These are phyloP conservation scores for Branchellion lobata DNA, from an alignment of 2,888 invertebrate genomes.

Conservation along the genomic window DNA sequence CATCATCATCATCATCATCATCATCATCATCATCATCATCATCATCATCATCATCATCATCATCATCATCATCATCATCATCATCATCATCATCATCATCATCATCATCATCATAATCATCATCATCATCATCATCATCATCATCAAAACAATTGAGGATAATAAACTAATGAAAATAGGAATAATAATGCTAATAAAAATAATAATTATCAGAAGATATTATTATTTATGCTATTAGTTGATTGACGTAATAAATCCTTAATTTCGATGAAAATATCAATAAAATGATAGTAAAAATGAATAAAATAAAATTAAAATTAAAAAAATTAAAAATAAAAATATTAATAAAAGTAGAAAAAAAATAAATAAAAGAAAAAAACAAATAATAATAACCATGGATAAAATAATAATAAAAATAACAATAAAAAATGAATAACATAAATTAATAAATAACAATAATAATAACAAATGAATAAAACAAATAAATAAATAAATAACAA, in stretches of 20 bases:
- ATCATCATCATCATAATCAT: constrained; percentile 48
- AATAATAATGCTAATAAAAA: not conserved
- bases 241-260: too few species aligned
- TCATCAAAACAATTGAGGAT: not conserved
- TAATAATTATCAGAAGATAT: not conserved
- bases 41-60: constrained; percentile 41
- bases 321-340: not conserved
- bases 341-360: not conserved
- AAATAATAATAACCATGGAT: too few species aligned
- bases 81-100: constrained; percentile 37
- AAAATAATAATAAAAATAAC: too few species aligned
- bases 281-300: not conserved
- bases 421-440: too few species aligned
- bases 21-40: constrained; percentile 30
- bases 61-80: constrained; percentile 37
- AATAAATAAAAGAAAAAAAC: too few species aligned
- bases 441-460: too few species aligned
- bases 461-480: too few species aligned
- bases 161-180: not conserved
- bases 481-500: too few species aligned
- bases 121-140: constrained; percentile 72
- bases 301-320: not conserved
- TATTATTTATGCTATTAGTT: not conserved
- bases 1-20: constrained; percentile 40
- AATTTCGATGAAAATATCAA: too few species aligned